Evolutionary conservation across 2,888 invertebrate species (phyloP).

Genomic region (Sesia apiformis): DNA sequence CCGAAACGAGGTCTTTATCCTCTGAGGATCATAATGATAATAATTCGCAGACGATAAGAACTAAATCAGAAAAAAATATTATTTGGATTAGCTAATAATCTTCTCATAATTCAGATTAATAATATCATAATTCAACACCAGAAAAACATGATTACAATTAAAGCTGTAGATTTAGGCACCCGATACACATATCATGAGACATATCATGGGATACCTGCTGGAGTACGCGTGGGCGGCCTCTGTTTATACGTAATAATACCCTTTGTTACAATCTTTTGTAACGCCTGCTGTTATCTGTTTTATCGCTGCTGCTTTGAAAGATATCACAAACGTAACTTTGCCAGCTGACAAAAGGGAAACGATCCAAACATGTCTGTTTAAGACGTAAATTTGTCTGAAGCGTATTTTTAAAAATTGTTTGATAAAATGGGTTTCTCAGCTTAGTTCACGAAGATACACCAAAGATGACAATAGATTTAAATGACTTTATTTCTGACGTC

Average conservation of each 20-base stretch:
- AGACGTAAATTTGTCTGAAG: neutral
- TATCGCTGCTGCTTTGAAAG: slow-evolving; percentile 54
- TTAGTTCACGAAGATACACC: slow-evolving; percentile 32
- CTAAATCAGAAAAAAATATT: too few relatives aligned
- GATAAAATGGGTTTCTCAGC: slow-evolving; percentile 24
- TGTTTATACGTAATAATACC: slow-evolving; percentile 48
- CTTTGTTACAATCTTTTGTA: slow-evolving; percentile 60
- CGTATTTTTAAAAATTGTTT: neutral
- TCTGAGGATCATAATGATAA: too few relatives aligned
- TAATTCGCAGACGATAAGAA: too few relatives aligned
- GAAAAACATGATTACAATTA: too few relatives aligned
- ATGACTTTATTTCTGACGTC: slow-evolving; percentile 61
- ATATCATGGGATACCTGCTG: too few relatives aligned
- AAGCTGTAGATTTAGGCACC: too few relatives aligned
- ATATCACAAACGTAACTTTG: neutral
- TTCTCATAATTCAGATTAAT: too few relatives aligned
- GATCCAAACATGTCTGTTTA: neutral
- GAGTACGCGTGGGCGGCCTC: slow-evolving; percentile 20
- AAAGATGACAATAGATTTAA: slow-evolving; percentile 65
- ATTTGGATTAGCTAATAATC: too few relatives aligned
- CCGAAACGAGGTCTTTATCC: too few relatives aligned
- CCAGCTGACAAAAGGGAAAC: neutral
- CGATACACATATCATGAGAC: too few relatives aligned
- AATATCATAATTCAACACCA: too few relatives aligned
- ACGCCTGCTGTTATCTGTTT: slow-evolving; percentile 51